phyloP scores from a whole-genome alignment of 2,113 vertebrate genomes.

The Chaetodon auriga region DNA sequence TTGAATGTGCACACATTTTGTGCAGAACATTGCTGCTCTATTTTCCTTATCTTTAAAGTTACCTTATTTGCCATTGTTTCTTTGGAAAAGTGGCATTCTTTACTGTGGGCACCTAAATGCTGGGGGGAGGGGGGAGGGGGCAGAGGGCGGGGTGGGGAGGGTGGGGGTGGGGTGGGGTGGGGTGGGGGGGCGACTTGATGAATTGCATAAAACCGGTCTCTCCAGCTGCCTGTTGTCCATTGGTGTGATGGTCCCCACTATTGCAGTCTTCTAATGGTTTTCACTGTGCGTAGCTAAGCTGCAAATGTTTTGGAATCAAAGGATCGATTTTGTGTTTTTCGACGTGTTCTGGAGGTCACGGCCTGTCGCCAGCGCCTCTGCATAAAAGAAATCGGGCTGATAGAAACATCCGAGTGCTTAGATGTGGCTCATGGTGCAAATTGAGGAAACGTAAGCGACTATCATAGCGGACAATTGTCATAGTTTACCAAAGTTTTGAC shows the following conservation, averaged over 20 bases:
- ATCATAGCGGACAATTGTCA: slow-evolving; percentile 51
- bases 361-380: slow-evolving; percentile 20
- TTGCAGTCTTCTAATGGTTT: slow-evolving; percentile 41
- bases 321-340: slow-evolving; percentile 10
- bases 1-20: slow-evolving; percentile 88
- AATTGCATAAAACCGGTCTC: slow-evolving; percentile 63
- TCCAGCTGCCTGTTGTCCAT: slow-evolving; percentile 44
- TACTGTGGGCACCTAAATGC: slow-evolving; percentile 70
- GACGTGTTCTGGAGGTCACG: background rate
- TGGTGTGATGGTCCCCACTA: slow-evolving; percentile 44
- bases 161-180: background rate
- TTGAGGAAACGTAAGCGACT: slow-evolving; percentile 31
- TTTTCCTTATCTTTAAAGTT: slow-evolving; percentile 84
- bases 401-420: background rate
- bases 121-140: background rate
- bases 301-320: slow-evolving; percentile 13
- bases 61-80: slow-evolving; percentile 79
- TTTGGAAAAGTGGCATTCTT: slow-evolving; percentile 77
- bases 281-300: slow-evolving; percentile 59
- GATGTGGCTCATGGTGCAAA: slow-evolving; percentile 46
- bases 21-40: slow-evolving; percentile 88
- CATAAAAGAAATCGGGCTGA: slow-evolving; percentile 1
- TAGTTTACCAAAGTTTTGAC: slow-evolving; percentile 67
- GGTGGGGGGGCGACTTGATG: slow-evolving; percentile 35
- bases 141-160: background rate